Evolutionary conservation across 2,888 invertebrate species (phyloP).

Genomic region (Scaptomyza flava): DNA sequence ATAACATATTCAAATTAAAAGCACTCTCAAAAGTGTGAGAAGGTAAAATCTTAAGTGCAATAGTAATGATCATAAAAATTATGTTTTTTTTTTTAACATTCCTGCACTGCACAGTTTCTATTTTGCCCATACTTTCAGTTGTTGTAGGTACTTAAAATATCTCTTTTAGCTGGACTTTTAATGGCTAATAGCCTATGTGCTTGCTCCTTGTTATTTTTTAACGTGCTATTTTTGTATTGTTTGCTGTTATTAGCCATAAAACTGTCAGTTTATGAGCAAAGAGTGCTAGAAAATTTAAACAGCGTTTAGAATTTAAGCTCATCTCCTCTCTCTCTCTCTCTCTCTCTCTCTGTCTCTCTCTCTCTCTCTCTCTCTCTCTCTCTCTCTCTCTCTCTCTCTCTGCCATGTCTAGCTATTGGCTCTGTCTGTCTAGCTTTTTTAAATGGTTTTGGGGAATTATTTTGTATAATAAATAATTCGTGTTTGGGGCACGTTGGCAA

Average conservation of each 20-base stretch:
- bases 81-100: slow-evolving; percentile 20
- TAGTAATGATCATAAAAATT: slow-evolving; percentile 34
- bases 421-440: slow-evolving; percentile 13
- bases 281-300: slow-evolving; percentile 25
- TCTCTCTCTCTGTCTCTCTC: too few relatives aligned
- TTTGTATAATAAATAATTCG: slow-evolving; percentile 60
- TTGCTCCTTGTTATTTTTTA: slow-evolving; percentile 38
- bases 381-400: too few relatives aligned
- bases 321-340: slow-evolving; percentile 25
- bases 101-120: slow-evolving; percentile 19
- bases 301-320: slow-evolving; percentile 22
- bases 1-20: neutral
- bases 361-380: too few relatives aligned
- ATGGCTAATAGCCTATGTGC: slow-evolving; percentile 11
- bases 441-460: slow-evolving; percentile 34
- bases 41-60: slow-evolving; percentile 11
- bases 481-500: slow-evolving; percentile 67
- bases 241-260: slow-evolving; percentile 37
- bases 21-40: neutral
- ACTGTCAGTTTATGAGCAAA: slow-evolving; percentile 31
- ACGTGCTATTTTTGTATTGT: slow-evolving; percentile 32
- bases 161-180: slow-evolving; percentile 17
- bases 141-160: slow-evolving; percentile 33
- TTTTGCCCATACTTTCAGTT: slow-evolving; percentile 11
- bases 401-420: slow-evolving; percentile 2